Base-by-base conservation (phyloP, 2,797 vertebrate genomes). In the Pyrrhura leucotis region DNA sequence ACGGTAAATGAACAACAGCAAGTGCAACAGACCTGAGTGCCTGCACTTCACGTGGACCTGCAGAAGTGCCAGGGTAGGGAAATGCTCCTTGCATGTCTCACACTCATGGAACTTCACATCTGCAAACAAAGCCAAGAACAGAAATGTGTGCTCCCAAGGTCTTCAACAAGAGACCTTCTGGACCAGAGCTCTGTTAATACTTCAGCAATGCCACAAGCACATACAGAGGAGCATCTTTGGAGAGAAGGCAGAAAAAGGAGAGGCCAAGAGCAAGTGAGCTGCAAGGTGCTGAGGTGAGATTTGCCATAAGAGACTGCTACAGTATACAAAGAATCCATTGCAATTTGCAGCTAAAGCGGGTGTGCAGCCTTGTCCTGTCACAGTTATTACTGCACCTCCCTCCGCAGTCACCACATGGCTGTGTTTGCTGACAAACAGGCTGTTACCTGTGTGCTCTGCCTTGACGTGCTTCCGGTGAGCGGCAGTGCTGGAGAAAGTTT, bases 401-500 rank as follows among this genome's bases (percentile, higher is more conserved):
- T 16, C 35, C 29, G 66, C 12, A 77, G 35, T 26, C 7, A 1
- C 35, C 44, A 37, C 1, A 2, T 14, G 35, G 4, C 10, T 33
- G 12, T n/a, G 20, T 37, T 59, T 2, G 0, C 19, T 16, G 25
- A 4, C 1, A 0, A 47, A 77, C 2, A 4, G 69, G 25, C 6
- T 1, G 8, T 97, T 89, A 99, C 99, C 99, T 93, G 98, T 83
- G 21, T 99, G 98, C 68, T 98, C 98, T 3, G 98, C 76, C 45
- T 98, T 98, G 74, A 98, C 96, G 23, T 99, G 99, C 91, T 98
- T 98, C 92, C 97, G 96, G 93, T 99, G 95, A 22, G 98, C 98
- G 28, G 97, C 90, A 6, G 96, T 90, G 67, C 96, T 99, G 61
- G 98, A 94, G 80, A 99, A 99, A 83, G 98, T 98, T 95, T 98